phyloP scores from a whole-genome alignment of 2,113 vertebrate species.

The Hippocampus zosterae region DNA sequence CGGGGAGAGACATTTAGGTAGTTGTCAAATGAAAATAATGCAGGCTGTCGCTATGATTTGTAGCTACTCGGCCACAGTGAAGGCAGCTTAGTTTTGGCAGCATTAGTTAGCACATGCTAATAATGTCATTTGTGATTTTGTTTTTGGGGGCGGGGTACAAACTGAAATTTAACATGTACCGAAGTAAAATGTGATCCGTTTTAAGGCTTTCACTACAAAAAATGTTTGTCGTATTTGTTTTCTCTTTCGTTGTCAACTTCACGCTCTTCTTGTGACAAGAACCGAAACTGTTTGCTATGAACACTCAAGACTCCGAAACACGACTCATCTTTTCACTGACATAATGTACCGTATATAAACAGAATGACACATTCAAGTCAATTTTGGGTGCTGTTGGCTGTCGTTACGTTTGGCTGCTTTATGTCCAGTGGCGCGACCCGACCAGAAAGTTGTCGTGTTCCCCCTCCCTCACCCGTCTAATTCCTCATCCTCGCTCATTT shows the following conservation, averaged over 20 bases:
- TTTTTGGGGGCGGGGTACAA: not conserved
- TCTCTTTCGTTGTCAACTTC: not conserved
- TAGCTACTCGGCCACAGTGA: too few relatives aligned
- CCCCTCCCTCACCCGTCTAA: too few relatives aligned
- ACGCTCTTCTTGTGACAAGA: constrained; percentile 52
- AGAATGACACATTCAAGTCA: not conserved
- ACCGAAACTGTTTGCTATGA: constrained; percentile 29
- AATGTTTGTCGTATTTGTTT: constrained; percentile 3
- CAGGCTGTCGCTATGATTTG: too few relatives aligned
- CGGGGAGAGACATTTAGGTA: too few relatives aligned
- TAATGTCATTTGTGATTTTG: not conserved
- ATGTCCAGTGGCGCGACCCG: too few relatives aligned
- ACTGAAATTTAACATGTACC: not conserved
- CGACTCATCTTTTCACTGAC: constrained; percentile 1
- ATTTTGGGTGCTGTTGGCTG: not conserved
- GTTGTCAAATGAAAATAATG: too few relatives aligned
- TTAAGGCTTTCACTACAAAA: constrained; percentile 7
- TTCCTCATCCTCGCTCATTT: too few relatives aligned
- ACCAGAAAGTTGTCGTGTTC: not conserved
- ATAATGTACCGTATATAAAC: not conserved
- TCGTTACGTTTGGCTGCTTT: not conserved
- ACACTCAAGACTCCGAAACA: constrained; percentile 29
- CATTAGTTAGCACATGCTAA: not conserved
- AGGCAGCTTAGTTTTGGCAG: too few relatives aligned
- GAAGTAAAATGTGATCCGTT: not conserved